phyloP scores from a whole-genome alignment of 2,797 vertebrate genomes.

The Amphiprion clarkii region DNA sequence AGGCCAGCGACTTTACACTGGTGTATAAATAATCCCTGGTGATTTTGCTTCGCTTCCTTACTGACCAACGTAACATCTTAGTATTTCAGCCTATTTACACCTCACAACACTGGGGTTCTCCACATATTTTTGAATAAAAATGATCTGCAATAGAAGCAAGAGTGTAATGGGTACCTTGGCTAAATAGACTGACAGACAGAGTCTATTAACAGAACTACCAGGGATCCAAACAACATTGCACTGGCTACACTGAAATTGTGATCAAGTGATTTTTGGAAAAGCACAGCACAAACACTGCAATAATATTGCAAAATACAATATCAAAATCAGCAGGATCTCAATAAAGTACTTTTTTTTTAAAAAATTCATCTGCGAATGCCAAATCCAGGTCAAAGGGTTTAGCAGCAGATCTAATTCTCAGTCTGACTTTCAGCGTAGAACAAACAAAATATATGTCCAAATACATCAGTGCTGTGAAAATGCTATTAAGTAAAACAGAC shows the following conservation, averaged over 20 bases:
- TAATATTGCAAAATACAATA: background rate
- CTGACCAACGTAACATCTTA: background rate
- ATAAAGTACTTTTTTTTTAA: background rate
- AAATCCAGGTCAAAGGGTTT: conserved; percentile 2
- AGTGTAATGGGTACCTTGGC: background rate
- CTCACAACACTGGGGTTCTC: background rate
- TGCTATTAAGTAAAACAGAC: conserved; percentile 7
- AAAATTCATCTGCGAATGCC: conserved; percentile 4
- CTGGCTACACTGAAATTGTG: background rate
- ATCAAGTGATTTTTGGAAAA: background rate
- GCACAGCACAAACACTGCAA: background rate
- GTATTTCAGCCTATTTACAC: background rate
- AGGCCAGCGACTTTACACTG: background rate
- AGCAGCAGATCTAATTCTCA: conserved; percentile 1
- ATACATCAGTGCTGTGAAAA: background rate
- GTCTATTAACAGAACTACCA: background rate
- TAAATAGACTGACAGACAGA: background rate
- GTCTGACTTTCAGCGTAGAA: background rate
- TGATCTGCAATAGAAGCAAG: background rate
- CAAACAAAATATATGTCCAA: background rate
- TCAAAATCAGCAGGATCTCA: background rate
- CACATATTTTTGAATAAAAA: background rate
- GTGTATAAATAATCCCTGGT: conserved; percentile 16
- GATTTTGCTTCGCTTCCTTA: background rate
- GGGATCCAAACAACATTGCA: background rate